Base-by-base conservation (phyloP, 1,140 invertebrate species). In the Hypothenemus hampei region DNA sequence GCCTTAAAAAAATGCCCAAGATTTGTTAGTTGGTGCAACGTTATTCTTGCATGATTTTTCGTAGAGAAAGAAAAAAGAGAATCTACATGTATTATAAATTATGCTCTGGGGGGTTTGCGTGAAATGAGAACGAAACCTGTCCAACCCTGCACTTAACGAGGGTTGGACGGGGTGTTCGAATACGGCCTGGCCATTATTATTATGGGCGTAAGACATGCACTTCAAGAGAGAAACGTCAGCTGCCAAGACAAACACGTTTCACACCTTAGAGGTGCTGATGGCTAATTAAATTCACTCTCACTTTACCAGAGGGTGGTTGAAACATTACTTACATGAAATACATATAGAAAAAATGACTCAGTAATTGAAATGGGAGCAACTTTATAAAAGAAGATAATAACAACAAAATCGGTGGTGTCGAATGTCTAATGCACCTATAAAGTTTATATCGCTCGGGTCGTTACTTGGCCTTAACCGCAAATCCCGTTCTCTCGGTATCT, bases 341-440 rank as follows among this genome's bases (percentile, higher is more conserved):
- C n/a, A n/a, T n/a, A n/a, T n/a, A n/a, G n/a, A n/a, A n/a, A n/a
- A n/a, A n/a, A n/a, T n/a, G n/a, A n/a, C n/a, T n/a, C n/a, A n/a
- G n/a, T n/a, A n/a, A n/a, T n/a, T n/a, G n/a, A 37, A 37, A 37
- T 16, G 35, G 13, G 16, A 16, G 11, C 35, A n/a, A 21, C 41
- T 51, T 51, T 41, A 31, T 51, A 10, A 41, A 26, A 15, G 22
- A 43, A 53, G 23, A 44, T 53, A 35, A 53, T 44, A 35, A 53
- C 35, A 18, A 21, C 35, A 22, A n/a, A n/a, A n/a, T 65, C 67
- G 67, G 62, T 62, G 65, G 65, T 67, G 67, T 69, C 67, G 65
- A 67, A 67, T 67, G 65, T 65, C 61, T 65, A 63, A 68, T 68
- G 65, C 57, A 62, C n/a, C 65, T 63, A 69, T 69, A 69, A 69